Base-by-base conservation (phyloP, 2,888 invertebrate species). In the Pammene aurita region DNA sequence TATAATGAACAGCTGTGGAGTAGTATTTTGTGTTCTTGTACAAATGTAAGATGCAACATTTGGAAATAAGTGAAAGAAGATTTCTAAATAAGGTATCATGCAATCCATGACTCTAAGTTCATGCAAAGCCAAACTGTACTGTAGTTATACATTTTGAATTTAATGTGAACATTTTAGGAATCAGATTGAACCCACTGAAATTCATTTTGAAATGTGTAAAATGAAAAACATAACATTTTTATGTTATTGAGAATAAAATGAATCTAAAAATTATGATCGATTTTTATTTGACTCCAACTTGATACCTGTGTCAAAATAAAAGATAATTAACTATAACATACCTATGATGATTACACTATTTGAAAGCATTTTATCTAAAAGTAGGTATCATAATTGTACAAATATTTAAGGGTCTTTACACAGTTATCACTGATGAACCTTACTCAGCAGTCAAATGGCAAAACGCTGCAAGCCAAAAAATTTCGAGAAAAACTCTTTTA, bases 181-280 rank as follows among this genome's bases (percentile, higher is more conserved):
- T 83, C 88, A 82, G 86, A 84, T 88, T 86, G 86, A 84, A 86
- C 85, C 86, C 85, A 89, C 87, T 87, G 87, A 89, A 80, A 87
- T 89, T 90, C 80, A 87, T 90, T 92, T 89, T 81, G 83, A 91
- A 88, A 89, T 88, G 86, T 92, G 85, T 90, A 91, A 91, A 91
- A 90, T 87, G 86, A 86, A 86, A 88, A 91, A 83, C 84, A 87
- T 93, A 93, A 93, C 93, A 93, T 93, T 93, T 93, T 93, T 93
- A 93, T 93, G 93, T 93, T 93, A 93, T 93, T 93, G 88, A 92
- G 92, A 93, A 93, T 93, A 93, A 93, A 93, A 92, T 88, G 90
- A 92, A 88, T 86, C 84, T 89, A 91, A 92, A 92, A 92, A 92
- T 89, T 88, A 89, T 75, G 52, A 60, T 66, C 69, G 76, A 76